Conservation (phyloP, 2,797 vertebrate genomes). For the Phoeniculus purpureus region DNA sequence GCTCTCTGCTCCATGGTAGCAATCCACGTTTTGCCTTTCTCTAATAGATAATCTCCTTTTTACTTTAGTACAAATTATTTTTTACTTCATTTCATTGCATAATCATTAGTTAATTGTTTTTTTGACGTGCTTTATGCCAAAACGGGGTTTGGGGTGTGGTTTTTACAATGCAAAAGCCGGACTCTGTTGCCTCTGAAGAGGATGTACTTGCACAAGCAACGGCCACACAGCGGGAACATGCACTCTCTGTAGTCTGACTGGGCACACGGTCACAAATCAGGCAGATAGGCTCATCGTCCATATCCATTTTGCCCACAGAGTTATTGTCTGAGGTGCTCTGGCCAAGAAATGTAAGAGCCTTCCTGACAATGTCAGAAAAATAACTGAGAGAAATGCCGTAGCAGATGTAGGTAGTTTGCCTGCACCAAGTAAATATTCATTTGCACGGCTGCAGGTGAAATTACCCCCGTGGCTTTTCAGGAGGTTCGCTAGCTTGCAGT, state of each 20-base stretch:
- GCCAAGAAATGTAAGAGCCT: neutral
- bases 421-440: neutral
- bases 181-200: neutral
- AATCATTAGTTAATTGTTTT: neutral
- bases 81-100: neutral
- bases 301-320: neutral
- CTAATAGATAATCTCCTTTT: neutral
- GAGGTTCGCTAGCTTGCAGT: conserved; percentile 18
- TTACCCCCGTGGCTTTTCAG: neutral
- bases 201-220: neutral
- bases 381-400: neutral
- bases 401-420: neutral
- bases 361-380: neutral
- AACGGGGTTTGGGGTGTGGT: accelerated
- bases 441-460: conserved; percentile 20
- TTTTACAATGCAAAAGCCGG: neutral
- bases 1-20: neutral
- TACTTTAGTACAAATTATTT: neutral
- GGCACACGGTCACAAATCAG: neutral
- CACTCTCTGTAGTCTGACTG: neutral
- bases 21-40: neutral
- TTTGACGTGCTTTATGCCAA: neutral
- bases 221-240: neutral
- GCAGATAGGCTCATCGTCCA: neutral
- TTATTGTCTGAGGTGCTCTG: neutral